phyloP scores from a whole-genome alignment of 2,888 invertebrate species.

The Autographa pulchrina region DNA sequence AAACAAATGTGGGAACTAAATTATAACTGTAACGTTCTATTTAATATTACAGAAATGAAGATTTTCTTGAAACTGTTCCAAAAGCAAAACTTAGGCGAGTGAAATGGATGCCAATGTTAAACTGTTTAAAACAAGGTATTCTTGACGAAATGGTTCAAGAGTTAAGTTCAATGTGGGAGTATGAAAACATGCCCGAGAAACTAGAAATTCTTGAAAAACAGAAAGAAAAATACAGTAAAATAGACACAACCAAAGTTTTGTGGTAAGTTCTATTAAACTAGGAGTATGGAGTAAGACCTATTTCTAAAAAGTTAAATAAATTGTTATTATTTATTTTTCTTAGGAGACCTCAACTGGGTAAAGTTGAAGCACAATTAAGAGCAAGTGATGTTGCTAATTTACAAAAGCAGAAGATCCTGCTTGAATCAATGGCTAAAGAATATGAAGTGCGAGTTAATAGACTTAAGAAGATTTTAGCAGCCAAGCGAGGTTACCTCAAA shows the following conservation, averaged over 20 bases:
- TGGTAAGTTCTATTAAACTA: slow-evolving; percentile 66
- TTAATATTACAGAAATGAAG: slow-evolving; percentile 77
- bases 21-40: too few relatives aligned
- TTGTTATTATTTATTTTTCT: slow-evolving; percentile 6
- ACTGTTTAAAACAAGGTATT: slow-evolving; percentile 81
- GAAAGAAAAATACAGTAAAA: slow-evolving; percentile 78
- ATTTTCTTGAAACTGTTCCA: slow-evolving; percentile 82
- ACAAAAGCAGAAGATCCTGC: slow-evolving; percentile 77
- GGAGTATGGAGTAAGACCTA: too few relatives aligned
- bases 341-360: slow-evolving; percentile 83
- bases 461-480: slow-evolving; percentile 77
- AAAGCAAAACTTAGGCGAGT: slow-evolving; percentile 80
- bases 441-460: slow-evolving; percentile 79
- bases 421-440: slow-evolving; percentile 80
- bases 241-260: slow-evolving; percentile 64
- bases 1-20: background rate
- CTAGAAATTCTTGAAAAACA: slow-evolving; percentile 80
- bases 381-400: slow-evolving; percentile 79
- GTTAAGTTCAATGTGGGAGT: slow-evolving; percentile 82
- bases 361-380: slow-evolving; percentile 80
- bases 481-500: slow-evolving; percentile 82
- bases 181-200: slow-evolving; percentile 82
- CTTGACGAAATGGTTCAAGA: slow-evolving; percentile 83
- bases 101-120: slow-evolving; percentile 85
- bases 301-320: background rate